Base-by-base conservation (phyloP, 2,888 invertebrate species). In the Caenorhabditis afra region DNA sequence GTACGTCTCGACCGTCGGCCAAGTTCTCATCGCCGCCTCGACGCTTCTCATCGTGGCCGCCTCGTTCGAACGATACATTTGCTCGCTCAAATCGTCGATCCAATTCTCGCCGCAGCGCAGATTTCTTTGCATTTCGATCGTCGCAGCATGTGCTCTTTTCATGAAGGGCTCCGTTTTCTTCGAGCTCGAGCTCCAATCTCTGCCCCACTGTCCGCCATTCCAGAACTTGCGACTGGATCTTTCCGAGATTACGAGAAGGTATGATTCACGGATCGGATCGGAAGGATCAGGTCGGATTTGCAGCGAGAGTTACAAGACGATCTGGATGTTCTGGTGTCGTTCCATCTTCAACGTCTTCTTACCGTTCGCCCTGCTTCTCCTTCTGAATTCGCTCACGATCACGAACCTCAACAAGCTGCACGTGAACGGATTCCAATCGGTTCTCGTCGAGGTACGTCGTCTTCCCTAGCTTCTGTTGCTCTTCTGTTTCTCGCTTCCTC, bases 21-120 rank as follows among this genome's bases (percentile, higher is more conserved):
- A 84, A 81, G 84, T 84, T 3, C 68, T 85, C 3, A 85, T 86
- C 44, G 81, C 82, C 20, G 79, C 83, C 10, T 82, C 85, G 0
- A 84, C 86, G n/a, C 78, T 83, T 22, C 57, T 87, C 47, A 87
- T 87, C 64, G 85, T 87, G n/a, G 83, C 85, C 7, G 86, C 87
- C 14, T 86, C 87, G 5, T 79, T 85, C 35, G 87, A 87, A 68
- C 57, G 87, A 61, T 87, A 85, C 73, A 64, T 82, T 18, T 81
- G 84, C 35, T 85, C 84, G 0, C 53, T 79, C 35, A 68, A 71
- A 41, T 68, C 70, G 5, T 71, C 76, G 7, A 61, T 68, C n/a
- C 71, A 74, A 35, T 83, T 83, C 57, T 77, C 81, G 0, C 59
- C 74, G 2, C 52, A 61, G 53, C 44, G 66, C 35, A 61, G 83